Evolutionary conservation across 2,888 invertebrate species (phyloP).

Genomic region (Leucophenga maculata): DNA sequence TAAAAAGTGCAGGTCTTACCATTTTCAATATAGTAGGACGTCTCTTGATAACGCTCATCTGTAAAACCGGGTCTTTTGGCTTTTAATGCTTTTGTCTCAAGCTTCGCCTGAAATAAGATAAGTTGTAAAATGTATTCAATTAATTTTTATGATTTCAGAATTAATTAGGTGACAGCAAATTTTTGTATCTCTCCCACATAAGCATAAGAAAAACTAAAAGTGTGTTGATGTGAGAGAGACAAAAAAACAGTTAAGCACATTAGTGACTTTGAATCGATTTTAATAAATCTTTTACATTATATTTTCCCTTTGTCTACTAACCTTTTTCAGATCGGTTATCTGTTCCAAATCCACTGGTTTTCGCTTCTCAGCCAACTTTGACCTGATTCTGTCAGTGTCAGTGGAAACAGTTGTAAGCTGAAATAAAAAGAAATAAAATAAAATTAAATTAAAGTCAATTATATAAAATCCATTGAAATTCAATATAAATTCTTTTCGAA

Average conservation of each 20-base stretch:
- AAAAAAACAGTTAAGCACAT: too few species aligned
- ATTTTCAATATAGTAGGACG: conserved; percentile 96
- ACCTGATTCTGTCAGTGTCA: neutral
- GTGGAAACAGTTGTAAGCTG: neutral
- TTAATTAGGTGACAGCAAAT: too few species aligned
- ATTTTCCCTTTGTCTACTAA: too few species aligned
- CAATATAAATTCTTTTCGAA: neutral
- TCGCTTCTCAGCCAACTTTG: conserved; percentile 23
- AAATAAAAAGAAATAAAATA: neutral
- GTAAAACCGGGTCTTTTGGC: conserved; percentile 93
- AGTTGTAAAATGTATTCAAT: too few species aligned
- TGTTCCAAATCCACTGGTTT: conserved; percentile 16
- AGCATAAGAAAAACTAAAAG: too few species aligned
- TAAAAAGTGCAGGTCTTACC: conserved; percentile 77
- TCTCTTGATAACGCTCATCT: conserved; percentile 93
- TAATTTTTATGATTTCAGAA: too few species aligned
- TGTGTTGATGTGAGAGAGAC: too few species aligned
- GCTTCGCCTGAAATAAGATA: conserved; percentile 74
- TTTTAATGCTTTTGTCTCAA: conserved; percentile 92
- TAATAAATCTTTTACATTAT: too few species aligned
- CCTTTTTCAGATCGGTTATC: conserved; percentile 22
- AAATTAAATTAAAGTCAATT: neutral
- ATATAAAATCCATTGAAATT: neutral
- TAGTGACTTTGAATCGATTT: neutral
- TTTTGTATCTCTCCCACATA: too few species aligned